Evolutionary conservation across 2,797 vertebrate species (phyloP), one percentile per base, ranked within the genome.

Genomic region (Enteromius fasciolatus): DNA sequence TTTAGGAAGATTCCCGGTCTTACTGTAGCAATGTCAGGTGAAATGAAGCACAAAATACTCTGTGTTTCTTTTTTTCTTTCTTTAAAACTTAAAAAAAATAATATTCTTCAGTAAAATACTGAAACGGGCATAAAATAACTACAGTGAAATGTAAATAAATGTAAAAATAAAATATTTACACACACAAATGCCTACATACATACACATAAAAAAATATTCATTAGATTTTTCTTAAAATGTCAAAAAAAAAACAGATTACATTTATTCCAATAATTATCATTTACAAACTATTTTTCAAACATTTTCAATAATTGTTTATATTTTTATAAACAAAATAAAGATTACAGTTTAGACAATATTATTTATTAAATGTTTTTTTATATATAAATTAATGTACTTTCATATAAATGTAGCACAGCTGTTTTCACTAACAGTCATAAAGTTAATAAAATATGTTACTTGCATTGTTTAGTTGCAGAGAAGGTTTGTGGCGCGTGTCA

Each of bases 31-130:
- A 91, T 94, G 92, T 93, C 92, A 92, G 92, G 90, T 92, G 94
- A 94, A 94, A 94, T 92, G 91, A 87, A 94, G 93, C 92, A 94
- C 89, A 93, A 93, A 94, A 93, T 92, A 88, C 90, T 81, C 91
- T 81, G 57, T 39, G 8, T 64, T 66, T 76, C 59, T 83, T 83
- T 57, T 85, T 85, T 86, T 86, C 84, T 89, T 88, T 72, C 36
- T 64, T 41, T 73, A 41, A 41, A 41, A 41, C 39, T 41, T 41
- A 2, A 41, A 41, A 61, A 57, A 68, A 39, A 5, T 17, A 54
- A 52, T 54, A 54, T 68, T 67, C 18, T 52, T 36, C 25, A 39
- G 18, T 33, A 36, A 63, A 73, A 63, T 61, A 46, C 9, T 80
- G 7, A 48, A 44, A 8, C 28, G 25, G 57, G 20, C 20, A 57